These are phyloP conservation scores for Gadus macrocephalus DNA, from an alignment of 2,113 vertebrate species.

Conservation along the genomic window DNA sequence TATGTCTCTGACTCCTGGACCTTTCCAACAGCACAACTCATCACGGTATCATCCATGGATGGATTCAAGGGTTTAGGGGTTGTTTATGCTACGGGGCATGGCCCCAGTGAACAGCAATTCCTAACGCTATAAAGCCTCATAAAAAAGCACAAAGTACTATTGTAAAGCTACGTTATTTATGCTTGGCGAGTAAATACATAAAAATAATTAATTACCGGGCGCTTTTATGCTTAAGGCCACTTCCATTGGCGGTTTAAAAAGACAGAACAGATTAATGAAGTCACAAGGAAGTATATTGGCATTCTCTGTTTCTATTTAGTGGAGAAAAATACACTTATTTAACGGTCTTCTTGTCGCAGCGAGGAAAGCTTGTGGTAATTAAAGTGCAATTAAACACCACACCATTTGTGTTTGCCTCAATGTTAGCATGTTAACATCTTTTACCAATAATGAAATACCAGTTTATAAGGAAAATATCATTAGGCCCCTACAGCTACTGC, in stretches of 20 bases:
- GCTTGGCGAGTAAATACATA: constrained; percentile 31
- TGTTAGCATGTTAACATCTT: no score
- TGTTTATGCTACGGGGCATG: constrained; percentile 12
- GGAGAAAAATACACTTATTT: not conserved
- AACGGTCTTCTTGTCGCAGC: not conserved
- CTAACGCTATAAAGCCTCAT: constrained; percentile 11
- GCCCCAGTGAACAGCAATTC: constrained; percentile 23
- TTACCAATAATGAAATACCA: no score
- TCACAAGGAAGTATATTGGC: constrained; percentile 2
- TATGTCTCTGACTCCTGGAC: not conserved
- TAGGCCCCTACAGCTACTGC: no score
- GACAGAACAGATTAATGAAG: constrained; percentile 10
- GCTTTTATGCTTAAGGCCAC: constrained; percentile 29
- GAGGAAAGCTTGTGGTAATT: not conserved
- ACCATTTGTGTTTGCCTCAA: no score
- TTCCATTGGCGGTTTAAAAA: constrained; percentile 14
- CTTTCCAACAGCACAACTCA: constrained; percentile 12
- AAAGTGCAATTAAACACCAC: not conserved
- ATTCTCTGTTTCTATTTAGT: constrained; percentile 8
- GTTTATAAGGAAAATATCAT: no score
- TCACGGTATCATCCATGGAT: constrained; percentile 29
- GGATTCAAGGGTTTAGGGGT: constrained; percentile 27
- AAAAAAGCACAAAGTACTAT: constrained; percentile 27
- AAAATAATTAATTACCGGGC: constrained; percentile 30
- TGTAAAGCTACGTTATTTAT: constrained; percentile 25